phyloP scores from a whole-genome alignment of 2,797 vertebrate species.

The Hafferia zeledoni region DNA sequence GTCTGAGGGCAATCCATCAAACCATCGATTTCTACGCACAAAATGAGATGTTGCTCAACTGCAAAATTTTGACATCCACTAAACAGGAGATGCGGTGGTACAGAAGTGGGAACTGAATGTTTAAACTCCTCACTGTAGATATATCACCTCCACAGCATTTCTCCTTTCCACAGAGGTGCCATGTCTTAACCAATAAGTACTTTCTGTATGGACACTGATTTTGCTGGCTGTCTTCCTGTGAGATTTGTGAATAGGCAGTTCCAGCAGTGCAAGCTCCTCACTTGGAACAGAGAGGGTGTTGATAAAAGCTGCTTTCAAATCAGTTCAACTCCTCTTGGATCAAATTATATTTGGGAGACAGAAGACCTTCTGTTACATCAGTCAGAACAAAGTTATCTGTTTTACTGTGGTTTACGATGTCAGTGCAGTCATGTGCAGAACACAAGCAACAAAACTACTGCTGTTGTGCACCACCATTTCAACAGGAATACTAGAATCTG shows the following conservation, averaged over 20 bases:
- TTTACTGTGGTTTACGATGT: not conserved
- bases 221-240: not conserved
- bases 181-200: not conserved
- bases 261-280: not conserved
- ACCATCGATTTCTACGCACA: not conserved
- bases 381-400: not conserved
- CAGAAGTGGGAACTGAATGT: not conserved
- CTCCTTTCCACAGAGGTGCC: not conserved
- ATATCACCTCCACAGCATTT: not conserved
- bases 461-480: not conserved
- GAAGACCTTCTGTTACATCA: constrained; percentile 6
- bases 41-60: not conserved
- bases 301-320: constrained; percentile 29
- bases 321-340: not conserved
- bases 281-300: not conserved
- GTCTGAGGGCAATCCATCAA: constrained; percentile 1
- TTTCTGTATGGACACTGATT: not conserved
- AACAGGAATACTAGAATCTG: not conserved
- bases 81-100: not conserved
- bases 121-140: not conserved
- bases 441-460: not conserved
- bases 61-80: not conserved
- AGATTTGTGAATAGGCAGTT: constrained; percentile 17
- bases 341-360: constrained; percentile 7
- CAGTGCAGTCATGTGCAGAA: not conserved